phyloP scores from a whole-genome alignment of 2,113 vertebrate genomes.

The Nycticorax nycticorax region DNA sequence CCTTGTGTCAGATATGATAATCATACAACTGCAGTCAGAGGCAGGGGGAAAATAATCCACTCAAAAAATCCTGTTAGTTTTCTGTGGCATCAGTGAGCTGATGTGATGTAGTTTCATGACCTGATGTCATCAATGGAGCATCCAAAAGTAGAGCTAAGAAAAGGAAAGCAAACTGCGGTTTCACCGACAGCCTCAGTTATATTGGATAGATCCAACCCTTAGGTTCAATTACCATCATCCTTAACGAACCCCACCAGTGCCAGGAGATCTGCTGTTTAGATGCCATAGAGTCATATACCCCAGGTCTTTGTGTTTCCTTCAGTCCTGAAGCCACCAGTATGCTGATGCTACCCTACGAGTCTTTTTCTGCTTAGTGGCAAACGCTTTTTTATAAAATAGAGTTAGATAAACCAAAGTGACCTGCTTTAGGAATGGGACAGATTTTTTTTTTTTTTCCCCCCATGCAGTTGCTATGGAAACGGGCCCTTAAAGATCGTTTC shows the following conservation, averaged over 20 bases:
- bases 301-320: neutral
- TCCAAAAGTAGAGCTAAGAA: neutral
- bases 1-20: neutral
- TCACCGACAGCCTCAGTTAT: neutral
- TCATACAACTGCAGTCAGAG: neutral
- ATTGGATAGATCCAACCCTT: neutral
- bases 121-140: neutral
- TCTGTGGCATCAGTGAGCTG: neutral
- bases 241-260: neutral
- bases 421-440: neutral
- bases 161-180: neutral
- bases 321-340: neutral
- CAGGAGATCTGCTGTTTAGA: neutral
- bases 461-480: conserved; percentile 75
- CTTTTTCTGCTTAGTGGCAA: neutral
- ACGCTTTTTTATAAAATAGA: neutral
- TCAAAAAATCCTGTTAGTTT: neutral
- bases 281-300: neutral
- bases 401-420: neutral
- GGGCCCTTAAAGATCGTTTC: conserved; percentile 78
- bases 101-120: neutral
- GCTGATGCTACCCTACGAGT: neutral
- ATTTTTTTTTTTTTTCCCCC: neutral
- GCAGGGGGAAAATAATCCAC: neutral
- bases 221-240: neutral